Evolutionary conservation across 1,140 invertebrate species (phyloP), one percentile per base, ranked within the genome.

Genomic region (Copidosoma floridanum): DNA sequence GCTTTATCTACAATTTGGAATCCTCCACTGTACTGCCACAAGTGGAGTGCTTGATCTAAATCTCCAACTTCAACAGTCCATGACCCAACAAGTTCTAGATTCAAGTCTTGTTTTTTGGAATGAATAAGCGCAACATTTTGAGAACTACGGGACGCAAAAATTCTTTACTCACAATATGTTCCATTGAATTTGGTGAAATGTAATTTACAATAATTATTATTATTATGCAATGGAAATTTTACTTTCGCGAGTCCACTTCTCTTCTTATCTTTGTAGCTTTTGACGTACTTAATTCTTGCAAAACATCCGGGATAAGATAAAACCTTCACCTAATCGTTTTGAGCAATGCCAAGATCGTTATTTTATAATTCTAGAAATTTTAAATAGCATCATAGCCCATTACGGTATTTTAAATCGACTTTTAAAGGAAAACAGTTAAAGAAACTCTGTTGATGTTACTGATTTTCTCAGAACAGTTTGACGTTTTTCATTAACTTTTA

Each of bases 21-120:
- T 24, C 96, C 95, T 61, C 94, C 94, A 46, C 86, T 90, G 73
- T 95, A 97, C 69, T 89, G 88, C 95, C 95, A 98, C 38, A 98
- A 83, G 80, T 98, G 95, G 61, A 98, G 81, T 27, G 93, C 93
- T 82, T 98, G 95, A 84, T 99, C 96, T 82, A 97, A 89, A 74
- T 97, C 95, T n/a, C 97, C 97, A 43, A 98, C 92, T 64, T 92
- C 90, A 8, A 98, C 95, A 7, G 85, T 89, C 90, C 91, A 94
- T 67, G 90, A 92, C 63, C 88, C 91, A 38, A 93, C 86, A 57
- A 93, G 77, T 71, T 93, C 88, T 69, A 87, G 88, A 54, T 87
- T 86, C 8, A 90, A 74, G 26, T 88, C 84, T 21, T 84, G 75
- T 71, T 90, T 88, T 59, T 87, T 87, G 20, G 88, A 85, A 66